Evolutionary conservation across 23 tunicate genomes (phyloP).

Genomic region (Ascidia mentula): DNA sequence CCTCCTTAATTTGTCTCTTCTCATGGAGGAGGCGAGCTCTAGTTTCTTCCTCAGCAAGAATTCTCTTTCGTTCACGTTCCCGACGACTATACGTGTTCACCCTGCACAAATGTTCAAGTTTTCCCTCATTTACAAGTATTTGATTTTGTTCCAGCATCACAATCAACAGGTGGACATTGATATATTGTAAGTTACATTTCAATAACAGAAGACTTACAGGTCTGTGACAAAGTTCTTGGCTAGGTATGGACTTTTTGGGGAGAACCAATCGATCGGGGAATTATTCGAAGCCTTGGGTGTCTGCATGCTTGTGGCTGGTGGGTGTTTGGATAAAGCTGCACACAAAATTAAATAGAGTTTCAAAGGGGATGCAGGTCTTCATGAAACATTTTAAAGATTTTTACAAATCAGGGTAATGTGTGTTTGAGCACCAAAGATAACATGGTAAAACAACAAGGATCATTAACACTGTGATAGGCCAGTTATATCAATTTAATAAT

Average conservation of each 20-base stretch:
- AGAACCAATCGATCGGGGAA: conserved; percentile 31
- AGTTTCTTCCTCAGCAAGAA: conserved; percentile 54
- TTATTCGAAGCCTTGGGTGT: background rate
- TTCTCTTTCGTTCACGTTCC: conserved; percentile 51
- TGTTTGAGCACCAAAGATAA: background rate
- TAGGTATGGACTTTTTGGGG: conserved; percentile 54
- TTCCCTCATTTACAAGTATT: no score
- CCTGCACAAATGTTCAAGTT: no score
- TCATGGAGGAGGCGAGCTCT: conserved; percentile 56
- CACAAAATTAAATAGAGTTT: no score
- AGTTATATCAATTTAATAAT: no score
- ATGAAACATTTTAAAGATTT: no score
- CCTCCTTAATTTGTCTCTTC: conserved; percentile 49
- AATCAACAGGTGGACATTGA: no score
- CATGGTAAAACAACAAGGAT: no score
- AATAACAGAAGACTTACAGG: conserved; percentile 39
- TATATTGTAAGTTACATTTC: no score
- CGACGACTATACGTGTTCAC: conserved; percentile 49
- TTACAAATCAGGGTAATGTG: background rate
- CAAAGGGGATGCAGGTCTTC: no score
- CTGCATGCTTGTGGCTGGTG: background rate
- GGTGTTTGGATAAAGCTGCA: background rate
- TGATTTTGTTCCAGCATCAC: no score
- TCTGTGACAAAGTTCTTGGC: conserved; percentile 47
- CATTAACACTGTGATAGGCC: no score